Evolutionary conservation across 2,888 invertebrate species (phyloP), one percentile per base, ranked within the genome.

Genomic region (Yponomeuta evonymella): DNA sequence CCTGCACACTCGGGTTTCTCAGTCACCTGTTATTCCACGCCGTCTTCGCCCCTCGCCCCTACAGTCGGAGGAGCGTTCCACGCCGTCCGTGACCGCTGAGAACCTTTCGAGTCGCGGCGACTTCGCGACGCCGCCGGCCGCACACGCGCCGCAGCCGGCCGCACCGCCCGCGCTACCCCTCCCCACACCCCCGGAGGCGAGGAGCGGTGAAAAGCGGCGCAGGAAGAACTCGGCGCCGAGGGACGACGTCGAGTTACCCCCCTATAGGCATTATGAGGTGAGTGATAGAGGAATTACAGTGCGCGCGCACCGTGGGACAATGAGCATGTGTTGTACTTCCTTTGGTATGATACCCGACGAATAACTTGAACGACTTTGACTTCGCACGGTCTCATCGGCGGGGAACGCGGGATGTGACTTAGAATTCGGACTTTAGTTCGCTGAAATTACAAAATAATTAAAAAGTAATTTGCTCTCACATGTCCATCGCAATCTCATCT

Each of bases 31-130:
- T 43, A 43, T 43, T 43, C 43, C 43, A 43, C 43, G 43, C 43
- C 23, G n/a, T 30, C 69, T n/a, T 48, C 36, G 33, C n/a, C 48
- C 33, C 8, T 48, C 69, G 12, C 12, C 30, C 51, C 69, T 70
- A 62, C 83, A 93, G 92, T 83, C 85, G 75, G 93, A 93, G 77
- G 93, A 89, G 72, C 86, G 92, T 69, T 88, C 90, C 68, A 92
- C 93, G 76, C 92, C 93, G 71, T 88, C 87, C 33, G 88, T 87
- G 74, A 88, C 90, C 72, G 92, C 92, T 63, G 92, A 92, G 83
- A 93, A 93, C 80, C 82, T 92, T 43, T 90, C 83, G 23, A 79
- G 88, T 70, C 87, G 92, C 73, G 81, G 86, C 73, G 89, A 90
- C 75, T 90, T 90, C 82, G 88, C 90, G 73, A 89, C 89, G 74